Evolutionary conservation across 2,113 vertebrate species (phyloP).

Genomic region (Ariopsis seemanni): DNA sequence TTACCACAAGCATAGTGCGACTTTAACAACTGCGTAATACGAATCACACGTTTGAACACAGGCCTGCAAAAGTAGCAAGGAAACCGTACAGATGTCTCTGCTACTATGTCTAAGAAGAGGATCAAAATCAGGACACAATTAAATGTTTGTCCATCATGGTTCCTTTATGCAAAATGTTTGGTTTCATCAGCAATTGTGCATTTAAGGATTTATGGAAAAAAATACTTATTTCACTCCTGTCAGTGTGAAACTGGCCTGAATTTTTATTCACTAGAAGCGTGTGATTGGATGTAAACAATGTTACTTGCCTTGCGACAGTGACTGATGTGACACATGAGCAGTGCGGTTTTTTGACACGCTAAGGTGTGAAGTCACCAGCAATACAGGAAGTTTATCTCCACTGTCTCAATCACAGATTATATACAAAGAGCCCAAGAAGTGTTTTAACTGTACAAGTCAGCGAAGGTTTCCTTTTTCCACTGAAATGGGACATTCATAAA

Average conservation of each 20-base stretch:
- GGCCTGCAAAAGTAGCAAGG: too few relatives aligned
- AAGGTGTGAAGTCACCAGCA: slow-evolving; percentile 61
- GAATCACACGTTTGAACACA: neutral
- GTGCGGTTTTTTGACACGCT: slow-evolving; percentile 30
- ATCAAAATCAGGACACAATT: neutral
- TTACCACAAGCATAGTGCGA: neutral
- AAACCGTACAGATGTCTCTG: neutral
- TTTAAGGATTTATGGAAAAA: neutral
- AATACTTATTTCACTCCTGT: neutral
- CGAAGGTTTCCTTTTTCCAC: neutral
- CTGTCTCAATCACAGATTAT: slow-evolving; percentile 48
- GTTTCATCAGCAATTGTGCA: neutral
- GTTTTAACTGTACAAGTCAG: neutral
- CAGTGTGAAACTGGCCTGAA: neutral
- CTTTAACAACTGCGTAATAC: neutral
- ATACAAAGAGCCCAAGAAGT: slow-evolving; percentile 19
- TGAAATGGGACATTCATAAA: neutral
- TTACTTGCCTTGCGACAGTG: neutral
- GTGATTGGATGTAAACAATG: slow-evolving; percentile 2
- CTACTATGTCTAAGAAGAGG: neutral
- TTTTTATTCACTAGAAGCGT: neutral
- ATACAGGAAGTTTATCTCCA: slow-evolving; percentile 53
- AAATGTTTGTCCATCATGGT: neutral
- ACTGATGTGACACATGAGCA: slow-evolving; percentile 22
- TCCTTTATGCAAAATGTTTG: neutral